Conservation (phyloP, 2,888 invertebrate species). For the Odontothrips loti region DNA sequence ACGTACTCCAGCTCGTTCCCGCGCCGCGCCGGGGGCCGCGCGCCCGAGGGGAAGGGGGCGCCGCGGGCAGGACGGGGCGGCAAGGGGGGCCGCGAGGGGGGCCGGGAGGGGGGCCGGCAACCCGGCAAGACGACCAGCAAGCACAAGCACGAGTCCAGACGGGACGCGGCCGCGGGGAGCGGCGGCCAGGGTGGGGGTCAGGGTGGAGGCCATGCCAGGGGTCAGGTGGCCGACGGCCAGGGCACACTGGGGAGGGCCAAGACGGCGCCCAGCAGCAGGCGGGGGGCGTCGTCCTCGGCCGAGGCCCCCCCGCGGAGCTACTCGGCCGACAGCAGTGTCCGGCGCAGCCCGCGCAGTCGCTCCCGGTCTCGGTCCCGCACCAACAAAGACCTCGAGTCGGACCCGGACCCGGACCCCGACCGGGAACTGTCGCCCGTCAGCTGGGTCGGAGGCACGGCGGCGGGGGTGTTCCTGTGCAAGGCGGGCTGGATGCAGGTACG, state of each 20-base stretch:
- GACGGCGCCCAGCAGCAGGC: neutral
- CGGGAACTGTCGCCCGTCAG: conserved; percentile 56
- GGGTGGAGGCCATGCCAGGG: neutral
- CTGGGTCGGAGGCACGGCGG: conserved; percentile 58
- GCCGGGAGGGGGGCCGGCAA: neutral
- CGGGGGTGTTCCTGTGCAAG: conserved; percentile 55
- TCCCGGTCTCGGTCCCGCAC: neutral
- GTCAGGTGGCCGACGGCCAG: conserved; percentile 32
- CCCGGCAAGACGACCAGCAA: neutral
- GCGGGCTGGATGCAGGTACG: conserved; percentile 53
- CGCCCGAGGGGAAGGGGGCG: neutral
- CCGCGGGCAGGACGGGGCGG: neutral
- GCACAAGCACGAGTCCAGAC: neutral
- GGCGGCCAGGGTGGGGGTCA: neutral
- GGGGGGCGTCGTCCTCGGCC: conserved; percentile 42
- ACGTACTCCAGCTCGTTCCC: conserved; percentile 11
- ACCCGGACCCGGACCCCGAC: conserved; percentile 42
- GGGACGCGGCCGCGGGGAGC: neutral
- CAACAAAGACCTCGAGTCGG: conserved; percentile 28
- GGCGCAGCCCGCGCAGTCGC: neutral
- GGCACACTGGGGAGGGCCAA: conserved; percentile 40
- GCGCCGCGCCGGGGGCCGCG: neutral
- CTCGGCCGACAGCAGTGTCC: neutral
- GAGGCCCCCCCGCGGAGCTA: conserved; percentile 4
- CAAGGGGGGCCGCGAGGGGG: neutral